A percentile compares a stretch with the other conserved stretches of the same genome.
These are phyloP conservation scores for Dryadula phaetusa DNA, from an alignment of 2,888 invertebrate genomes.

Conservation along the genomic window DNA sequence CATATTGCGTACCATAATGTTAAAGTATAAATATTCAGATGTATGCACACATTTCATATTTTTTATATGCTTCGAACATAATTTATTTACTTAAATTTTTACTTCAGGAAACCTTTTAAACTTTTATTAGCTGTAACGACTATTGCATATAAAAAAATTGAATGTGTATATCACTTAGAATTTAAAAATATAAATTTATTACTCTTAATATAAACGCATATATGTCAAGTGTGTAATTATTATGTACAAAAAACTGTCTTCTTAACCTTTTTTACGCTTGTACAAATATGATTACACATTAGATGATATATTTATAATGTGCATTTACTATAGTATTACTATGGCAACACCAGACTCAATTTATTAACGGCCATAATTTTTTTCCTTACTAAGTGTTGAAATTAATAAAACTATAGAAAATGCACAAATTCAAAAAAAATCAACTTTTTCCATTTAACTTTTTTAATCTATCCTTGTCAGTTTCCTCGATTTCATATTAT, in stretches of 20 bases:
- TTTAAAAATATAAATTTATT: not conserved
- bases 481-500: constrained; percentile 16
- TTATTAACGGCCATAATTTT: not conserved
- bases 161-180: not conserved
- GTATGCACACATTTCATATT: not conserved
- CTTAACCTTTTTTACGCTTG: no score
- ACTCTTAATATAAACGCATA: no score
- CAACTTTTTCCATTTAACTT: not conserved
- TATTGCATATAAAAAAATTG: not conserved
- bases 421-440: not conserved
- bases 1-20: not conserved
- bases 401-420: constrained; percentile 11
- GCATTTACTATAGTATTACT: constrained; percentile 10
- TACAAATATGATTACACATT: no score
- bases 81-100: not conserved
- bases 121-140: not conserved
- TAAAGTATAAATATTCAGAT: not conserved
- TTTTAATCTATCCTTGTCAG: not conserved
- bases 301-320: not conserved
- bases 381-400: not conserved
- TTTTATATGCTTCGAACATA: not conserved
- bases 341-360: not conserved
- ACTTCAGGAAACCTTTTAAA: not conserved
- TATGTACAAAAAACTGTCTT: no score
- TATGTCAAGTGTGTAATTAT: no score